Percentiles rank a stretch among this genome's conserved stretches.
These are phyloP conservation scores for Tetrao urogallus DNA, from an alignment of 2,113 vertebrate genomes.

Conservation along the genomic window DNA sequence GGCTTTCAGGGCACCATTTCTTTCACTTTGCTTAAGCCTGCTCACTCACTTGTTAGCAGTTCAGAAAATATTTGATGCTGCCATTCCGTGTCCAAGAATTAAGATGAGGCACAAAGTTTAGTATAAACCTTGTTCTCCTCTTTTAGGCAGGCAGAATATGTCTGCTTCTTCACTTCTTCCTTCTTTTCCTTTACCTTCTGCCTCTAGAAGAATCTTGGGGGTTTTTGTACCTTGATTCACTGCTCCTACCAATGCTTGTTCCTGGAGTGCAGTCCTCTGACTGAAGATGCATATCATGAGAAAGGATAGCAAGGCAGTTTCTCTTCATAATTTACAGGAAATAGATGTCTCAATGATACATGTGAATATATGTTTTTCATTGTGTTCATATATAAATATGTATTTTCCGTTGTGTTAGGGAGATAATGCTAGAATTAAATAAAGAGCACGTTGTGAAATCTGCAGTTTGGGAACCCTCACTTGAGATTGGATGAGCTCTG, in stretches of 20 bases:
- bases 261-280: not conserved
- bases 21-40: not conserved
- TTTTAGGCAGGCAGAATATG: not conserved
- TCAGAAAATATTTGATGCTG: constrained; percentile 2
- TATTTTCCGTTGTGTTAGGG: not conserved
- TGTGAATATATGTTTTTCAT: fast-evolving
- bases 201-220: not conserved
- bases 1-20: not conserved
- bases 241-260: not conserved
- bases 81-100: not conserved
- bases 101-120: not conserved
- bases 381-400: not conserved
- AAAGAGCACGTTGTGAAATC: not conserved
- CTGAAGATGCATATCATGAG: not conserved
- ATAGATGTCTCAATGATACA: not conserved
- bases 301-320: not conserved
- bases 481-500: not conserved
- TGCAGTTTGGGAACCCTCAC: not conserved
- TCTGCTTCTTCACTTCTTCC: not conserved
- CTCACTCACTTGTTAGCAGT: not conserved
- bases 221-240: not conserved
- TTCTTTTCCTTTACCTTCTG: not conserved
- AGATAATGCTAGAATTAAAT: not conserved
- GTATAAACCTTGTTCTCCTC: not conserved
- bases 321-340: not conserved